Base-by-base conservation (phyloP, 2,888 invertebrate genomes). In the Stenodema calcarata region DNA sequence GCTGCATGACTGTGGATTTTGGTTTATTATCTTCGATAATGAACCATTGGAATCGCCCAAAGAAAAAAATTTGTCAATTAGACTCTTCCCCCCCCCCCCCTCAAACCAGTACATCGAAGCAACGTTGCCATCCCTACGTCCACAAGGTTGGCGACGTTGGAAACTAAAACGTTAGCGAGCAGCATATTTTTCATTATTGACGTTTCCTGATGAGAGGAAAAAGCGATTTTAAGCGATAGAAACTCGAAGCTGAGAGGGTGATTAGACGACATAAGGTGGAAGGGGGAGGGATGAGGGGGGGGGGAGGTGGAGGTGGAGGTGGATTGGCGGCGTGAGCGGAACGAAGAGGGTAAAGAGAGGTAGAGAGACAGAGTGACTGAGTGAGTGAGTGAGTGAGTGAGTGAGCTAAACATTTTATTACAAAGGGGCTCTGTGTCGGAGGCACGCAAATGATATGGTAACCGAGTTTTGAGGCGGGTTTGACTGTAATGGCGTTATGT, bases 391-490 rank as follows among this genome's bases (percentile, higher is more conserved):
- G 70, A 70, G 28, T 9, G 70, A 70, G 70, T 28, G 70, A 70
- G 70, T 28, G 73, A 73, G 73, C 80, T 54, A 84, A 84, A 83
- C 83, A 84, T 87, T 83, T 84, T 87, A 84, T 76, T 84, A 82
- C 87, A 75, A 80, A 78, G 87, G 84, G 62, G 83, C 70, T 69
- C 78, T 78, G 84, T 84, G 84, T 84, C 81, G 83, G 84, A 78
- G 88, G 81, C 88, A 81, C 69, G 86, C 87, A 88, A 88, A 88
- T 88, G 88, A 88, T 88, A 88, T 88, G 88, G 88, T 88, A 88
- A 88, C 87, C 87, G 87, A 88, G 87, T 88, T 88, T 87, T 87
- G 87, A 83, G 83, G 86, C 86, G 86, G 87, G 82, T 47, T 78
- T 87, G 78, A 62, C 87, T 41, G 86, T 88, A 88, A 88, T 88